phyloP scores from a whole-genome alignment of 1,140 invertebrate species.

The Pseudomyrmex dendroicus region DNA sequence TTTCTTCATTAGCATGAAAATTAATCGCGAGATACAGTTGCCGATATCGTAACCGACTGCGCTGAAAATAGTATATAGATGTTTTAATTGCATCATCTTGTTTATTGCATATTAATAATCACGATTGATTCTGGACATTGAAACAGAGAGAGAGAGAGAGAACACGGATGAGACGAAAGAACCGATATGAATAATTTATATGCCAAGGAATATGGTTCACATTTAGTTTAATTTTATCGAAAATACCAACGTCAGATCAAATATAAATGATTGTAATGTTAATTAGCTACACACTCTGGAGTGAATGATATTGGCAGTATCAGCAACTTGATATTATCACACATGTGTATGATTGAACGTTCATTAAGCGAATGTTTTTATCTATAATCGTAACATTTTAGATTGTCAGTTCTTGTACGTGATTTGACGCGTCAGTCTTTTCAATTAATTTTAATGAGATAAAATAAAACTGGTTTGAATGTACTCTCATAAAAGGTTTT shows the following conservation, averaged over 20 bases:
- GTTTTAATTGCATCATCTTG: constrained; percentile 25
- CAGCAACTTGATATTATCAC: constrained; percentile 3
- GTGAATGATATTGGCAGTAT: not conserved
- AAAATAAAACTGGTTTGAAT: not conserved
- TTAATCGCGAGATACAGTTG: not conserved
- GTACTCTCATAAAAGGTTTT: not conserved
- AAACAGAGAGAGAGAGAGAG: not conserved
- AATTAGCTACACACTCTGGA: constrained; percentile 73
- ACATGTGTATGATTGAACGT: no score
- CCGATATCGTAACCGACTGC: not conserved
- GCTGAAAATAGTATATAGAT: not conserved
- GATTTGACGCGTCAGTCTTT: not conserved
- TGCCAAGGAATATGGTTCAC: constrained; percentile 63
- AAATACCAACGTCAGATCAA: constrained; percentile 56
- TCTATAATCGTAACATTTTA: not conserved
- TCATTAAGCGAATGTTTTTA: not conserved
- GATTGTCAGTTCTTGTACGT: not conserved
- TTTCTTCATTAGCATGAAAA: not conserved
- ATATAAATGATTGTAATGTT: constrained; percentile 67
- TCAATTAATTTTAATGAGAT: constrained; percentile 7
- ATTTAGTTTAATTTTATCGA: constrained; percentile 74
- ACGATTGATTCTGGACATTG: constrained; percentile 43
- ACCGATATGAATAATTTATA: constrained; percentile 76
- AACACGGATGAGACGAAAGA: no score
- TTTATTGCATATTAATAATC: not conserved